Evolutionary conservation across 2,888 invertebrate genomes (phyloP).

Genomic region (Polymixis flavicincta): DNA sequence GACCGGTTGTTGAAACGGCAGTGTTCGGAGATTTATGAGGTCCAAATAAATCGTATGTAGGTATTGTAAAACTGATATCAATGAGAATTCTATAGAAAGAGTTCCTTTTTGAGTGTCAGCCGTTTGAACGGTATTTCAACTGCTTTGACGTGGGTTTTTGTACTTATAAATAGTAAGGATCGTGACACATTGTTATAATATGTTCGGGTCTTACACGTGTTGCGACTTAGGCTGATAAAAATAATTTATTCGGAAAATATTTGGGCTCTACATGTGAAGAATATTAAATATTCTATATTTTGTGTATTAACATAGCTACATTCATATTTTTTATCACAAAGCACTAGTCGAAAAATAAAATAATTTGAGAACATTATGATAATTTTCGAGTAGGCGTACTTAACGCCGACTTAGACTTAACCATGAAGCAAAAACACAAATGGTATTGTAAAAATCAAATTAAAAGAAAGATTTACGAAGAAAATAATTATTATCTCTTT

Average conservation of each 20-base stretch:
- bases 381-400: too few relatives aligned
- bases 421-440: not conserved
- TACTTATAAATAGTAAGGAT: constrained; percentile 29
- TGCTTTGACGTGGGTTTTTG: constrained; percentile 36
- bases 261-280: not conserved
- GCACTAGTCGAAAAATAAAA: too few relatives aligned
- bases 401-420: not conserved
- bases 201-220: constrained; percentile 23
- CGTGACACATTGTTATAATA: constrained; percentile 28
- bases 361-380: not conserved
- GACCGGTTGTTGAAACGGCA: constrained; percentile 37
- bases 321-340: not conserved
- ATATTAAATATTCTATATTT: constrained; percentile 14
- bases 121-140: constrained; percentile 37
- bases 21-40: constrained; percentile 53
- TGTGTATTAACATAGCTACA: not conserved
- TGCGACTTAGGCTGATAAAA: not conserved
- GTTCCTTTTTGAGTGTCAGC: constrained; percentile 41
- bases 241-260: constrained; percentile 11
- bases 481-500: not conserved
- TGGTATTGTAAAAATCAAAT: not conserved
- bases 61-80: constrained; percentile 52
- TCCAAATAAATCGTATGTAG: constrained; percentile 61
- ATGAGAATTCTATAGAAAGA: constrained; percentile 48
- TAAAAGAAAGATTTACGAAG: too few relatives aligned